Evolutionary conservation across 2,888 invertebrate genomes (phyloP).

Genomic region (Caenorhabditis sp.): DNA sequence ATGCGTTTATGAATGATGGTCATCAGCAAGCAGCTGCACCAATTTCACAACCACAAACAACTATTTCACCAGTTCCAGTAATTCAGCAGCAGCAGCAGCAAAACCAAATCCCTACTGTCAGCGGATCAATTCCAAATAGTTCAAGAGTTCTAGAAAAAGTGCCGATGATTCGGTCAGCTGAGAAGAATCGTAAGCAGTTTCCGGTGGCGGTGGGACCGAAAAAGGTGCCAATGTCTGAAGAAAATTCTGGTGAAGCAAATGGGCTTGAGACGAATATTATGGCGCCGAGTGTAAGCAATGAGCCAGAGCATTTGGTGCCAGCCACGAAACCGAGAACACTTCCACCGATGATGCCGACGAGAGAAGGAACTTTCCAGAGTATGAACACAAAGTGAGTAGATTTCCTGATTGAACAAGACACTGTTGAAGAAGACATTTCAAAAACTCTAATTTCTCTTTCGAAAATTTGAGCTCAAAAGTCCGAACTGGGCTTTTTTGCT

Average conservation of each 20-base stretch:
- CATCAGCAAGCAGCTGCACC: not conserved
- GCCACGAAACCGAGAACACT: conserved; percentile 26
- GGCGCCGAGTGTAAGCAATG: not conserved
- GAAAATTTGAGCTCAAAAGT: too few relatives aligned
- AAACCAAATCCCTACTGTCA: not conserved
- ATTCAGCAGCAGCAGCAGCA: not conserved
- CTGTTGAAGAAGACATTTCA: not conserved
- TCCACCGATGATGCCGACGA: conserved; percentile 35
- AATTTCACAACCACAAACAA: not conserved
- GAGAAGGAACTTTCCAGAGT: conserved; percentile 42
- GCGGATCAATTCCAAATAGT: not conserved
- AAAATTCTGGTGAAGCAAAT: not conserved
- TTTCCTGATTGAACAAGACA: not conserved
- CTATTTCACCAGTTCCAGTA: not conserved
- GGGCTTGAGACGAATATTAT: conserved; percentile 11
- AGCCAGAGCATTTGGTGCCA: conserved; percentile 16
- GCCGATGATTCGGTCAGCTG: not conserved
- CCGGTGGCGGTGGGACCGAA: conserved; percentile 25
- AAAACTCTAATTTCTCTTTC: not conserved
- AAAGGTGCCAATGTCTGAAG: conserved; percentile 14
- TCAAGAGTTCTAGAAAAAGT: not conserved
- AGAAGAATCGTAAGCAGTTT: conserved; percentile 7
- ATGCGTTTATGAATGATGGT: conserved; percentile 30
- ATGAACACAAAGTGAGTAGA: conserved; percentile 32
- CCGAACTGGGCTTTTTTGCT: too few relatives aligned